These are phyloP conservation scores for Aradophagus sp. DNA, from an alignment of 1,140 invertebrate genomes.

Conservation along the genomic window DNA sequence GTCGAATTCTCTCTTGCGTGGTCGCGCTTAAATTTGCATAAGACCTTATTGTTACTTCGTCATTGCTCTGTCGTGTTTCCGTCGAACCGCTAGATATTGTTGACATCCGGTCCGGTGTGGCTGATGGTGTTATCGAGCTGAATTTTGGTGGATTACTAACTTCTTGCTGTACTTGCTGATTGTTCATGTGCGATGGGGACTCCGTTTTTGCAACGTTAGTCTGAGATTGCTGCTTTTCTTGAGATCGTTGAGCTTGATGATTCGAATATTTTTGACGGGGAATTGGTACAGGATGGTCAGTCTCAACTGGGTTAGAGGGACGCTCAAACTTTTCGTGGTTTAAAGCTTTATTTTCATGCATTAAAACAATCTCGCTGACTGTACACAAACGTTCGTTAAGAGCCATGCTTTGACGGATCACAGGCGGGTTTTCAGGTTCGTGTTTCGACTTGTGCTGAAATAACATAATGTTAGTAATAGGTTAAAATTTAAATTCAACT, in stretches of 20 bases:
- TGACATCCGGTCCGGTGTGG: slow-evolving; percentile 63
- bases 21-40: no score
- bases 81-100: slow-evolving; percentile 66
- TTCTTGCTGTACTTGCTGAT: slow-evolving; percentile 26
- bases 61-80: slow-evolving; percentile 71
- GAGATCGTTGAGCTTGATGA: slow-evolving; percentile 16
- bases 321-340: slow-evolving; percentile 47
- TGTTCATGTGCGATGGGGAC: slow-evolving; percentile 6
- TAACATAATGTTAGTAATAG: slow-evolving; percentile 5
- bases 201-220: slow-evolving; percentile 1
- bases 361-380: slow-evolving; percentile 70
- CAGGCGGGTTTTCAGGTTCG: slow-evolving; percentile 58
- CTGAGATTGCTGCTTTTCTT: slow-evolving; percentile 37
- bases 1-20: no score
- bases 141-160: slow-evolving; percentile 54
- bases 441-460: slow-evolving; percentile 65
- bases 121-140: slow-evolving; percentile 21
- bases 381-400: slow-evolving; percentile 70
- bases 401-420: slow-evolving; percentile 69
- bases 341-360: slow-evolving; percentile 68
- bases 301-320: slow-evolving; percentile 5
- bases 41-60: slow-evolving; percentile 75
- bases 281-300: slow-evolving; percentile 17
- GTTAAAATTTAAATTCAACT: slow-evolving; percentile 3
- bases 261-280: slow-evolving; percentile 54